phyloP scores from a whole-genome alignment of 1,140 invertebrate species.

The Centruroides vittatus region DNA sequence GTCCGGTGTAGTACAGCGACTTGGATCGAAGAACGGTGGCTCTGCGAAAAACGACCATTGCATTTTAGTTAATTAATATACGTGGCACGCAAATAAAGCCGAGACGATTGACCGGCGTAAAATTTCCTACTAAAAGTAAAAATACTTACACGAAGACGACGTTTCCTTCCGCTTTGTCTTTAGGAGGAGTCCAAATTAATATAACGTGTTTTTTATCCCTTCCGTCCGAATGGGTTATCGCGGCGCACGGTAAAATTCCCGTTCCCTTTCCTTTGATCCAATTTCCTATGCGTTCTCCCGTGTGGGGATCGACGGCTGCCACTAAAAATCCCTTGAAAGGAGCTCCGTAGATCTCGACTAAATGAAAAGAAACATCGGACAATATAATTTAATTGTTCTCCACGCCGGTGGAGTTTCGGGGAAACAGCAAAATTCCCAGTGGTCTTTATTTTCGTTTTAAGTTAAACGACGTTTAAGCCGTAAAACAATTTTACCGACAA shows the following conservation, averaged over 20 bases:
- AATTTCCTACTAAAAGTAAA: not conserved
- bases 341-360: constrained; percentile 16
- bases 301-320: constrained; percentile 16
- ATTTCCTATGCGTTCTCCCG: constrained; percentile 15
- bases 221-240: constrained; percentile 16
- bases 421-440: too few species aligned
- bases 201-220: constrained; percentile 13
- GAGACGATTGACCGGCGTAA: too few species aligned
- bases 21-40: too few species aligned
- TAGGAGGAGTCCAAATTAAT: constrained; percentile 16
- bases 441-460: too few species aligned
- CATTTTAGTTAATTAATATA: too few species aligned
- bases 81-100: too few species aligned
- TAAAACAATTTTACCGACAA: too few species aligned
- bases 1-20: too few species aligned
- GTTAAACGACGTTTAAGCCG: too few species aligned
- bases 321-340: constrained; percentile 19
- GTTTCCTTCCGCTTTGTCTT: constrained; percentile 12
- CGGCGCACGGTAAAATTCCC: constrained; percentile 15
- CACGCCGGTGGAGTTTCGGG: too few species aligned
- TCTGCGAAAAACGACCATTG: too few species aligned
- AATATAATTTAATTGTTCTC: too few species aligned
- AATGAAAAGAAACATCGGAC: not conserved
- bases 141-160: constrained; percentile 19
- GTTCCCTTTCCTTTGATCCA: constrained; percentile 18